Base-by-base conservation (phyloP, 2,888 invertebrate genomes). In the Lasius fuliginosus region DNA sequence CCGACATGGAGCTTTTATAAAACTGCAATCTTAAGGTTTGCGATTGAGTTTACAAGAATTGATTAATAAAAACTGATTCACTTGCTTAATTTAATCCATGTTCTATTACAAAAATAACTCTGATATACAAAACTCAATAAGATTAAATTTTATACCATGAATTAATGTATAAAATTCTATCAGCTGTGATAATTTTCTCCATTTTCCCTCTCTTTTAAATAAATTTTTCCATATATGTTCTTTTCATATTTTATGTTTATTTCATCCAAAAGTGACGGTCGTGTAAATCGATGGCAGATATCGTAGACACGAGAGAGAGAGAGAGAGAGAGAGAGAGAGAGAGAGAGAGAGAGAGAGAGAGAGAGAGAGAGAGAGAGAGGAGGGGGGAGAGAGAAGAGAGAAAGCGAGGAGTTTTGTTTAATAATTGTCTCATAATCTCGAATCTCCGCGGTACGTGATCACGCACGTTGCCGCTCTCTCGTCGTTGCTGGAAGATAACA, bases 371-470 rank as follows among this genome's bases (percentile, higher is more conserved):
- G 12, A 9, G 6, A 3, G 56, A 18, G 15, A 46, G 15, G n/a
- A n/a, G n/a, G n/a, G 23, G 23, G 23, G 23, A 5, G 0, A 23
- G 23, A 64, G n/a, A 23, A 64, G 64, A n/a, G 64, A 36, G 36
- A 18, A 36, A 18, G 36, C 33, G 53, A 23, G 18, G 65, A 23
- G 40, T 46, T 79, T 79, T 79, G 74, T 79, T 73, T 60, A 79
- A 79, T 71, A 79, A 60, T 62, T 73, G 79, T 79, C 79, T 79
- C 73, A 46, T 79, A 60, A 73, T 79, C 79, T 60, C 71, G 60
- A 79, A 79, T 79, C 79, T 79, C 79, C 40, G 23, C 36, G 60
- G 60, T 79, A 79, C 79, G 79, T 79, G 79, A 79, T 79, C 73
- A 73, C 79, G 79, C 79, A 79, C 79, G 36, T 79, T 46, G 79